phyloP scores from a whole-genome alignment of 2,797 vertebrate genomes.

The Eupleurogrammus muticus region DNA sequence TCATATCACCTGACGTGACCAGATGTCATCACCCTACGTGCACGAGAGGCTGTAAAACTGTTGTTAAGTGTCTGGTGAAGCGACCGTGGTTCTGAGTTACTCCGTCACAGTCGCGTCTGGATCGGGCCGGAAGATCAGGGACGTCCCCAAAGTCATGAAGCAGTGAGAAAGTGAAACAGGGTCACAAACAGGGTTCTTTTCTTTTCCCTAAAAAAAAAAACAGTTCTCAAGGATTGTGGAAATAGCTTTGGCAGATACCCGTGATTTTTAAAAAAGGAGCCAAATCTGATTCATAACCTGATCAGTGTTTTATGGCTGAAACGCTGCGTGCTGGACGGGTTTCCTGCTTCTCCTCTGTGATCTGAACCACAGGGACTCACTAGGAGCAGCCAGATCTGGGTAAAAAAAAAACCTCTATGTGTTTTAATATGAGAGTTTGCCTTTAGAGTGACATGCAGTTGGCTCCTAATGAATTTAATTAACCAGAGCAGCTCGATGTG shows the following conservation, averaged over 20 bases:
- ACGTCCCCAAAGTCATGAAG: constrained; percentile 32
- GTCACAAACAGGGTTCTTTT: not conserved
- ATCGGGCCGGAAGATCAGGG: constrained; percentile 11
- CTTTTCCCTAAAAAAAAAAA: constrained; percentile 23
- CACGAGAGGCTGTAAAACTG: constrained; percentile 31
- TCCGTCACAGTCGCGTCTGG: constrained; percentile 22
- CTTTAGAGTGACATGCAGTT: not conserved
- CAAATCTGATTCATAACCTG: constrained; percentile 48
- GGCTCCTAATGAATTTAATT: not conserved
- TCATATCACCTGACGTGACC: constrained; percentile 67
- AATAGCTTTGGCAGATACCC: constrained; percentile 45
- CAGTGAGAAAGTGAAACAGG: constrained; percentile 4
- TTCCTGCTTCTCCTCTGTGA: constrained; percentile 34
- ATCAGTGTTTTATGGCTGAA: constrained; percentile 48
- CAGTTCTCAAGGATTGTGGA: constrained; percentile 26
- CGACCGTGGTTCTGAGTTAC: constrained; percentile 31
- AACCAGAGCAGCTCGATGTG: not conserved
- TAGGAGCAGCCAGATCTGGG: constrained; percentile 14
- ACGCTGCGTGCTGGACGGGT: constrained; percentile 29
- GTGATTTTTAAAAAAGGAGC: constrained; percentile 35
- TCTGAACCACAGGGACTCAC: constrained; percentile 44
- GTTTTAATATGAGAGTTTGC: constrained; percentile 35
- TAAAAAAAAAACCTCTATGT: constrained; percentile 25
- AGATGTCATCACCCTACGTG: constrained; percentile 48
- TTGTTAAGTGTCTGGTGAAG: constrained; percentile 34